Evolutionary conservation across 2,888 invertebrate species (phyloP).

Genomic region (Perizoma flavofasciatum): DNA sequence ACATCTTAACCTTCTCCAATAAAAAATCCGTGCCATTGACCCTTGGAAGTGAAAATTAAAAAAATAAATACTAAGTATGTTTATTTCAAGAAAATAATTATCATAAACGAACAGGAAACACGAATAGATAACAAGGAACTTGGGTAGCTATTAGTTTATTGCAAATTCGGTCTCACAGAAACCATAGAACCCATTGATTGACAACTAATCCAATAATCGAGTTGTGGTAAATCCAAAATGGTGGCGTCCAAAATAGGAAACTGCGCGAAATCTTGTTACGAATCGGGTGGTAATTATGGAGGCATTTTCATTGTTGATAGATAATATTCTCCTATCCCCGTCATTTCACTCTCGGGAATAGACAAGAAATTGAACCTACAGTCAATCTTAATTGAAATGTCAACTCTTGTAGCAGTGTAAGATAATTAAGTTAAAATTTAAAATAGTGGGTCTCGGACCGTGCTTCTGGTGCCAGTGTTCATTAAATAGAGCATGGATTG

Average conservation of each 20-base stretch:
- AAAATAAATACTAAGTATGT: no score
- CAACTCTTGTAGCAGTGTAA: neutral
- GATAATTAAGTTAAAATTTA: slow-evolving; percentile 45
- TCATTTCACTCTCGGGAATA: no score
- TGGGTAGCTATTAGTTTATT: slow-evolving; percentile 18
- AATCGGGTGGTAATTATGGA: slow-evolving; percentile 10
- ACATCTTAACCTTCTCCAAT: no score
- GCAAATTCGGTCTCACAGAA: slow-evolving; percentile 42
- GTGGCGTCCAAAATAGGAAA: slow-evolving; percentile 45
- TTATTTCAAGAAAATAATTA: no score
- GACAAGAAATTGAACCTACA: slow-evolving; percentile 4
- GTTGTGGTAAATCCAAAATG: slow-evolving; percentile 63
- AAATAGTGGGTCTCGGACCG: slow-evolving; percentile 49
- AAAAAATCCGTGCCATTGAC: no score
- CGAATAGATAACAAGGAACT: neutral
- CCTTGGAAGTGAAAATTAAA: no score
- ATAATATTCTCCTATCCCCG: no score
- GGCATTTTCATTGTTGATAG: slow-evolving; percentile 9
- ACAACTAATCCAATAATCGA: slow-evolving; percentile 63
- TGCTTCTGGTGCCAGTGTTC: no score
- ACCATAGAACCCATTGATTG: slow-evolving; percentile 46
- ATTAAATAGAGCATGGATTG: no score
- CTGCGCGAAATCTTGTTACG: slow-evolving; percentile 51
- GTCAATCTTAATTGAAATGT: neutral
- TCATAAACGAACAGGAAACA: no score